A percentile compares a stretch with the other conserved stretches of the same genome.
Conservation (phyloP, 2,113 vertebrate genomes). For the Prunella fulvescens region DNA sequence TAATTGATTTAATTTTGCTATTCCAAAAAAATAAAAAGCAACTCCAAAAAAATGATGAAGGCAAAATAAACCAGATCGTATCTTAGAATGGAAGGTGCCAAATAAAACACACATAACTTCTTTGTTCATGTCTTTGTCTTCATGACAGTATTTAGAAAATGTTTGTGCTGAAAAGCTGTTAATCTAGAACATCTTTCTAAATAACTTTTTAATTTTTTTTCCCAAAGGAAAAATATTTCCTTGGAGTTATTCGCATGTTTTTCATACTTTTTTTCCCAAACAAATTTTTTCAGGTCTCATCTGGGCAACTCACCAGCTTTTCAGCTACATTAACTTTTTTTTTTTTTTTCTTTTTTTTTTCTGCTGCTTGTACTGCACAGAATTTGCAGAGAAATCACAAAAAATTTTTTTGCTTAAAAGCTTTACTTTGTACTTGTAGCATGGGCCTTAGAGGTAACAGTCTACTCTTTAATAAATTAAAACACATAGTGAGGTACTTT, state of each 20-base stretch:
- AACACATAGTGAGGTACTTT: background rate
- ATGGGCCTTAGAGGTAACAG: background rate
- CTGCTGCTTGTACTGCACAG: background rate
- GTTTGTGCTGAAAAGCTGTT: background rate
- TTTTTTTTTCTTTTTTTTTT: background rate
- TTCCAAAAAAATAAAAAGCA: background rate
- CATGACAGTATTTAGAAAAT: background rate
- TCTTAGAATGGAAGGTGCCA: background rate
- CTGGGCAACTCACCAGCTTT: background rate
- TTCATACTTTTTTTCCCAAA: background rate
- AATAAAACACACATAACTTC: background rate
- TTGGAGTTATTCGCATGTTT: background rate
- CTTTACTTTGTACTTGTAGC: constrained; percentile 9
- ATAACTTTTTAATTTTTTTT: background rate
- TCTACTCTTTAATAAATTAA: constrained; percentile 33
- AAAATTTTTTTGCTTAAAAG: background rate
- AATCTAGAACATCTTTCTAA: background rate
- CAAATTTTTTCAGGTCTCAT: background rate
- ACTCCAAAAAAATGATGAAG: background rate
- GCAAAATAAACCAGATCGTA: background rate
- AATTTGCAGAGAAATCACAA: background rate
- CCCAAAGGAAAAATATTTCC: background rate
- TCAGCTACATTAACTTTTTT: background rate
- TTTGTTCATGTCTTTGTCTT: background rate
- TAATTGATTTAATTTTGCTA: background rate